Evolutionary conservation across 2,113 vertebrate species (phyloP), one percentile per base, ranked within the genome.

Genomic region (Telmatochromis sp.): DNA sequence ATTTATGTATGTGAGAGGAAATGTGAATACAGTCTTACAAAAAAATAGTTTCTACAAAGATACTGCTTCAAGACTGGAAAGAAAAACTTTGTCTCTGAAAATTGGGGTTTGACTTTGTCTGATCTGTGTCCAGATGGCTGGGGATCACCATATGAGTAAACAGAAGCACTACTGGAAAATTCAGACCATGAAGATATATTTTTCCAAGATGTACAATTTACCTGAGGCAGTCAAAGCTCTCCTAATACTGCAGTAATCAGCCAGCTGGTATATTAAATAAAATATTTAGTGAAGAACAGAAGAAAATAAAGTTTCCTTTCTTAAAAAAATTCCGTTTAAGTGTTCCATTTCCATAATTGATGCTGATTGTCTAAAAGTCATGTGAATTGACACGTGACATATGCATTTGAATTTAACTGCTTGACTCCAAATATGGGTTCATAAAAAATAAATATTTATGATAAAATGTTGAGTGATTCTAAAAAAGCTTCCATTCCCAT

Each of bases 151-250:
- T 80, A 84, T 86, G 82, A 60, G 45, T 87, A 68, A 89, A 90
- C 83, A 89, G 35, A 92, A 86, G 81, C 65, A 91, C 60, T 82
- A 51, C 33, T 11, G 86, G 91, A 93, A 93, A 91, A 84, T 91
- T 89, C 83, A 73, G 42, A 80, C 42, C 35, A 47, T 82, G 75
- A 21, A 54, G 50, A 83, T 73, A 87, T 26, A 87, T 55, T 90
- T 93, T 91, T 91, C 92, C 90, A 17, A 81, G 53, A 87, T 80
- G 87, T 82, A 63, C 83, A 89, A 31, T 90, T 54, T 87, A 91
- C 90, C 93, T 86, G 82, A 88, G 90, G 87, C 82, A 80, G 88
- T 85, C 75, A 4, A 15, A 84, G 40, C 81, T 88, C 5, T 80
- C 37, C 80, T 75, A 60, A 63, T 54, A n/a, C 65, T 91, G 84